These are phyloP conservation scores for Parazoanthus darwini DNA, from an alignment of 92 coral and sea anemone species.

Conservation along the genomic window DNA sequence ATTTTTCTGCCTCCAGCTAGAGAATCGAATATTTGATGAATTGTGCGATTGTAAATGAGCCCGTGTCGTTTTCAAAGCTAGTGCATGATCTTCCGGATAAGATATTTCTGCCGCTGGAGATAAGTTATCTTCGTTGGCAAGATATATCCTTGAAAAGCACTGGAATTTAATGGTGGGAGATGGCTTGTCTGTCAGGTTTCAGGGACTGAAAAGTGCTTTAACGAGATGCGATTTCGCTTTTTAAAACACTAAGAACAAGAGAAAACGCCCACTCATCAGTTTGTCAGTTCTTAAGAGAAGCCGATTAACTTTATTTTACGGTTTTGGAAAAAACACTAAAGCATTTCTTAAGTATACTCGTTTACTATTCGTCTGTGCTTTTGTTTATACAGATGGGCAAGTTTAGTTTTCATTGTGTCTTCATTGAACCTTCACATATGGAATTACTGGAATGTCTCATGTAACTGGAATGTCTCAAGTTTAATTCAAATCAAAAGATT, in stretches of 20 bases:
- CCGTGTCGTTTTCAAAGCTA: conserved; percentile 32
- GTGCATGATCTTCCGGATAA: conserved; percentile 38
- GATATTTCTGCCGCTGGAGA: conserved; percentile 5
- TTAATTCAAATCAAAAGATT: too few relatives aligned
- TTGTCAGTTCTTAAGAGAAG: background rate
- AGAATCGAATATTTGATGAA: conserved; percentile 21
- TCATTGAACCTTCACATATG: background rate
- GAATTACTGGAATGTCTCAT: background rate
- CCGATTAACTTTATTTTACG: background rate
- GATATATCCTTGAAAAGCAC: conserved; percentile 10
- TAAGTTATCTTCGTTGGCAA: conserved; percentile 22
- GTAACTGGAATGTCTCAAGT: background rate
- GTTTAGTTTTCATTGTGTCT: background rate
- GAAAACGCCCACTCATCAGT: background rate
- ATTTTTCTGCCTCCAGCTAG: background rate
- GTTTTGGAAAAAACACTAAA: background rate
- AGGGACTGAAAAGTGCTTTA: background rate
- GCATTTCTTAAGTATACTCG: background rate
- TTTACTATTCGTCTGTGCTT: background rate
- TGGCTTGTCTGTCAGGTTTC: conserved; percentile 27
- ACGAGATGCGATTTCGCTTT: background rate
- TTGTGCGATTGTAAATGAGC: background rate
- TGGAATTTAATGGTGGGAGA: conserved; percentile 14
- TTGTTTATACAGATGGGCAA: conserved; percentile 18
- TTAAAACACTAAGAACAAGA: too few relatives aligned